These are phyloP conservation scores for Chlorodrepanis virens DNA, from an alignment of 2,113 vertebrate species.

Conservation along the genomic window DNA sequence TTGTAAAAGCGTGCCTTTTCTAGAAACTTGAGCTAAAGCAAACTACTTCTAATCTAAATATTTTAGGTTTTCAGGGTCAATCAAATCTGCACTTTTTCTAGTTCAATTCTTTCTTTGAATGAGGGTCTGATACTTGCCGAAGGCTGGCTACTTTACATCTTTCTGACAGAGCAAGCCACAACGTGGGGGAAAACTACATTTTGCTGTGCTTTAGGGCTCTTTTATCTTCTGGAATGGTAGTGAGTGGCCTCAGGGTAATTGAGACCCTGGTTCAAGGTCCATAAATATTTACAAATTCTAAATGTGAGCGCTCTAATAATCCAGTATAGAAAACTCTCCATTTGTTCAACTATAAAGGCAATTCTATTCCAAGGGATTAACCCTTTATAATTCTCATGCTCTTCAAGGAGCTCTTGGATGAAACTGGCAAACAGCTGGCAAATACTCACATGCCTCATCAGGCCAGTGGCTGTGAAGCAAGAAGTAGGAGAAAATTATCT, in stretches of 20 bases:
- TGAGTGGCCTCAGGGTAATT: not conserved
- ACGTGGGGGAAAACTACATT: not conserved
- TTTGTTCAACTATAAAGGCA: not conserved
- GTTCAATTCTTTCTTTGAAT: not conserved
- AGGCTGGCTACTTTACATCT: not conserved
- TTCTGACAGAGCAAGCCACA: not conserved
- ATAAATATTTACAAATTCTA: slow-evolving; percentile 37
- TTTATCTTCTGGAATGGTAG: not conserved
- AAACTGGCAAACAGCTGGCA: slow-evolving; percentile 22
- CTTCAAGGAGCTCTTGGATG: not conserved
- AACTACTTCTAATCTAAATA: not conserved
- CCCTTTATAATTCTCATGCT: not conserved
- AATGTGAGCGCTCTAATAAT: not conserved
- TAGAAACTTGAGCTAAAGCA: not conserved
- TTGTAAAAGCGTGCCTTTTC: not conserved
- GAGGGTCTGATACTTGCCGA: not conserved
- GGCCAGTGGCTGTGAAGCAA: not conserved
- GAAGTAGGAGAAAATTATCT: not conserved
- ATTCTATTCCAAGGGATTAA: slow-evolving; percentile 31
- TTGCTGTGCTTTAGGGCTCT: not conserved
- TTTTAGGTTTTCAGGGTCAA: not conserved
- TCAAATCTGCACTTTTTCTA: not conserved
- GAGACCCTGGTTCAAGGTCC: not conserved
- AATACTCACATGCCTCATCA: not conserved
- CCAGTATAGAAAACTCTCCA: not conserved